Base-by-base conservation (phyloP, 1,140 invertebrate species). In the Pinna nobilis region DNA sequence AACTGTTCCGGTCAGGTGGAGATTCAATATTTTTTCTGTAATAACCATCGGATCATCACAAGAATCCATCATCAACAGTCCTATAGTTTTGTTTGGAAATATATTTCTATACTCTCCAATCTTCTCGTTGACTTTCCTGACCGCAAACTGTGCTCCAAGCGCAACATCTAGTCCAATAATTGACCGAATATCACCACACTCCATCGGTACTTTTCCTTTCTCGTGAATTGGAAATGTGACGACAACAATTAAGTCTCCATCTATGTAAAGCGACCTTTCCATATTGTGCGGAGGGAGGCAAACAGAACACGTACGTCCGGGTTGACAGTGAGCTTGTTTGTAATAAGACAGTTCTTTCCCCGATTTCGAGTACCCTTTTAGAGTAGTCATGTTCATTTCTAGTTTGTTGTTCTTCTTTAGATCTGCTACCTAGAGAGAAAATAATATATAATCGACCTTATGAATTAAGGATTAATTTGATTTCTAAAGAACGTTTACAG, bases 31-130 rank as follows among this genome's bases (percentile, higher is more conserved):
- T n/a, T n/a, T 59, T 7, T 59, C 30, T 13, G 55, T 35, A 3
- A 33, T 59, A 9, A 59, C 7, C 55, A 59, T 35, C 20, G 55
- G 55, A 18, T 59, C 55, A 59, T 59, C 55, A 25, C 55, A 59
- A n/a, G 55, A 35, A 35, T 59, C 55, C 6, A 59, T 30, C 5
- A 59, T 15, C 4, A 59, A 33, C 18, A 59, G 55, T 35, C 55
- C 55, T n/a, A 59, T 33, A n/a, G 33, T 32, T 18, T 59, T 37
- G 30, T 59, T 59, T 59, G 55, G 55, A 18, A 59, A 59, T n/a
- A 59, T 59, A n/a, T n/a, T n/a, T n/a, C n/a, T n/a, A n/a, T n/a
- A n/a, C n/a, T n/a, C n/a, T 33, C 37, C 55, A 9, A 3, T 59
- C 15, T 59, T 25, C 4, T 18, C 28, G 55, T 59, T 59, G 7